A percentile compares a stretch with the other conserved stretches of the same genome.
Evolutionary conservation across 1,140 invertebrate species (phyloP).

Genomic region (Agrypnia vestita): DNA sequence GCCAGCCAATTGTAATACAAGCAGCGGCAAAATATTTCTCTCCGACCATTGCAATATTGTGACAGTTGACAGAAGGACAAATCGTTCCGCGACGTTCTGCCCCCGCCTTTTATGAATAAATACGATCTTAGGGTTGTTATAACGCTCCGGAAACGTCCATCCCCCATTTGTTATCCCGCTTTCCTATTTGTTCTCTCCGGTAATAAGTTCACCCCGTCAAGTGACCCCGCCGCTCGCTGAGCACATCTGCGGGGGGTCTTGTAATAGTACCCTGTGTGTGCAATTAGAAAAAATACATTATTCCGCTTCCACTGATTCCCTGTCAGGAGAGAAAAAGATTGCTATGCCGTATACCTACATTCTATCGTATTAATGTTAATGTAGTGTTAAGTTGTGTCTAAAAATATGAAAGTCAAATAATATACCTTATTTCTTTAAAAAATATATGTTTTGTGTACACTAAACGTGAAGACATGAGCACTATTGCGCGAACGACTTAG

Average conservation of each 20-base stretch:
- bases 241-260: slow-evolving; percentile 15
- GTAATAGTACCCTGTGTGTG: not conserved
- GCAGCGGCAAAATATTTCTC: slow-evolving; percentile 43
- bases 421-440: no score
- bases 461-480: no score
- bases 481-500: no score
- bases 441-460: no score
- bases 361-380: no score
- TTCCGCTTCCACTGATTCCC: no score
- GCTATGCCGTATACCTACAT: no score
- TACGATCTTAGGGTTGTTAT: slow-evolving; percentile 61
- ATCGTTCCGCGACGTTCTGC: slow-evolving; percentile 60
- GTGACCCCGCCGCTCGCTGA: slow-evolving; percentile 53
- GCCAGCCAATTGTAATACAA: slow-evolving; percentile 39
- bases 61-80: slow-evolving; percentile 61
- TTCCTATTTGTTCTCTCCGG: slow-evolving; percentile 52
- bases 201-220: slow-evolving; percentile 61
- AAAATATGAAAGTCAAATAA: no score
- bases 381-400: no score
- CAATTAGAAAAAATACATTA: not conserved
- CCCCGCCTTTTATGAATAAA: slow-evolving; percentile 61
- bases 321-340: no score
- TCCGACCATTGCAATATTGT: slow-evolving; percentile 58
- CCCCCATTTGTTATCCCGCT: slow-evolving; percentile 59
- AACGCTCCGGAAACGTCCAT: slow-evolving; percentile 58